Evolutionary conservation across 2,888 invertebrate genomes (phyloP), one percentile per base, ranked within the genome.

Genomic region (Agrotis ipsilon): DNA sequence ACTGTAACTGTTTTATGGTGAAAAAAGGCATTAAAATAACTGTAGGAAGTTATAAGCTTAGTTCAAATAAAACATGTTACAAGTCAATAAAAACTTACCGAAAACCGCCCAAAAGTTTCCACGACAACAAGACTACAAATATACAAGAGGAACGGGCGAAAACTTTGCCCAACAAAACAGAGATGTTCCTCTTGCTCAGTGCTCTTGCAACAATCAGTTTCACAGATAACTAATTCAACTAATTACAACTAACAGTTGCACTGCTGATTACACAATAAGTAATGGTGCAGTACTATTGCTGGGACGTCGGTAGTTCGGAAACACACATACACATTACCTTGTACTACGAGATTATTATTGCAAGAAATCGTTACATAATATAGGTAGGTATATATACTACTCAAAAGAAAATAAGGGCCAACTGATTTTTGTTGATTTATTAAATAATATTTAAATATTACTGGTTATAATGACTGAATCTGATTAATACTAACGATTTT

Each of bases 91-190:
- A 60, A 49, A 57, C 55, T 4, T 6, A 14, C 21, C n/a, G 39
- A 52, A 57, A 57, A 46, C 45, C n/a, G 1, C 16, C 51, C 43
- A 68, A 70, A 74, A 52, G 43, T 78, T 71, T 62, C 18, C 24
- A 71, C 43, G 21, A 71, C 48, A 58, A 71, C n/a, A n/a, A 13
- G 43, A 45, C 21, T 58, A 43, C 19, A 52, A 62, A 60, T 55
- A 61, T 55, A 59, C 48, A 45, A 43, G 72, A 62, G 45, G 39
- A 73, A 60, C 54, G 27, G 27, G 9, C 24, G 32, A 24, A 62
- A 78, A 78, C 78, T 62, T 58, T 62, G 24, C 48, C 32, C 18
- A 57, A 60, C 78, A 72, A 75, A 63, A 78, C 74, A 68, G 61
- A 49, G 66, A 75, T 72, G 45, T 21, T 46, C 46, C 54, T 51